phyloP scores from a whole-genome alignment of 2,888 invertebrate genomes.

The Sphaeridia pumilis region DNA sequence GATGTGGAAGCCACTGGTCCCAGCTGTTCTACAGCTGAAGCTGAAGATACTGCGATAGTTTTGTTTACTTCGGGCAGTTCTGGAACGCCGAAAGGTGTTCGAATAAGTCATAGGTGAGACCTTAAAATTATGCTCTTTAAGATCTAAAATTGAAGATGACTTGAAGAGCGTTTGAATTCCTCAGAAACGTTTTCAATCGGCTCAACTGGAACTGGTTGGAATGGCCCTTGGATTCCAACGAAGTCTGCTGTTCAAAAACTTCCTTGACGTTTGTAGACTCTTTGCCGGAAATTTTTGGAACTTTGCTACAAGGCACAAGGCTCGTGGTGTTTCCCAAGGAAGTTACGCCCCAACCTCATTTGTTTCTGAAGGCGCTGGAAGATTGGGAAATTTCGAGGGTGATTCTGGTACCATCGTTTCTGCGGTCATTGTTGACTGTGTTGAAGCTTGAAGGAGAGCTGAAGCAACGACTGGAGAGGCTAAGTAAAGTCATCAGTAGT shows the following conservation, averaged over 20 bases:
- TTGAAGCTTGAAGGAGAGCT: background rate
- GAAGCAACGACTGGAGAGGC: conserved; percentile 41
- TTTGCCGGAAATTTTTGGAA: conserved; percentile 75
- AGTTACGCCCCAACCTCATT: conserved; percentile 37
- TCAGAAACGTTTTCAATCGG: conserved; percentile 61
- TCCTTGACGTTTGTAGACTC: conserved; percentile 83
- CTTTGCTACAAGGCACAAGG: conserved; percentile 58
- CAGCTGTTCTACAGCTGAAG: background rate
- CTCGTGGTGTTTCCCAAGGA: conserved; percentile 61
- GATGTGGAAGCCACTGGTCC: background rate
- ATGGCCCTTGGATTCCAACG: conserved; percentile 58
- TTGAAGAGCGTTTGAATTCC: no score
- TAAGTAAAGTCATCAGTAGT: conserved; percentile 73
- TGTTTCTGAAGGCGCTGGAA: background rate
- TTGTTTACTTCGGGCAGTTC: conserved; percentile 60
- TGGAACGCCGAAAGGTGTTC: conserved; percentile 47
- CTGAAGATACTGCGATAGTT: conserved; percentile 52
- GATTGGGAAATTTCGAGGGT: conserved; percentile 56
- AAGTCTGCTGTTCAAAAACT: conserved; percentile 75
- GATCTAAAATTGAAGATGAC: background rate
- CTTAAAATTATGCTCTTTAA: background rate
- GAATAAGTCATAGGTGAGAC: conserved; percentile 50
- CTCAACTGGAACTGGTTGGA: conserved; percentile 78
- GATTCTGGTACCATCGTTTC: conserved; percentile 70
- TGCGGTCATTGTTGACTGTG: conserved; percentile 55